Conservation (phyloP, 2,888 invertebrate species). For the Heliconius aoede region DNA sequence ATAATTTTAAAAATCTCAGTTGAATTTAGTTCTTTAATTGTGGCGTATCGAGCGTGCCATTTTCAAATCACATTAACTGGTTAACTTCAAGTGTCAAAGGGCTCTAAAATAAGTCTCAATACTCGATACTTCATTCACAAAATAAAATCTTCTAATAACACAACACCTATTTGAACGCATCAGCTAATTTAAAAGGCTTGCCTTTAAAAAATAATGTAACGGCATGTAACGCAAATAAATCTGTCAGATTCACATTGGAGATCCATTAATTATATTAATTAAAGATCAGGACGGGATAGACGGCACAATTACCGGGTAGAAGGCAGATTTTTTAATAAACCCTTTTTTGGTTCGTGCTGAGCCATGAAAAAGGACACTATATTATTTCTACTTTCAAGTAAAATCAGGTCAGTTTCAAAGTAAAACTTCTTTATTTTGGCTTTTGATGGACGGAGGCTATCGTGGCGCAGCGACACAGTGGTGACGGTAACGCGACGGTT, state of each 20-base stretch:
- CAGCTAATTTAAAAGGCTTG: not conserved
- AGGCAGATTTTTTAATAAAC: conserved; percentile 32
- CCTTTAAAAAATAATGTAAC: conserved; percentile 5
- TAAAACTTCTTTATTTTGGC: not conserved
- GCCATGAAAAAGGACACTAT: conserved; percentile 4
- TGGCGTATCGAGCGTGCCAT: too few relatives aligned
- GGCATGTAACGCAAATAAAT: conserved; percentile 45
- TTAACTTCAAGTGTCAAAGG: too few relatives aligned
- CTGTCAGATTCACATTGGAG: conserved; percentile 54
- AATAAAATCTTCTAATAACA: not conserved
- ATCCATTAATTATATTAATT: conserved; percentile 54
- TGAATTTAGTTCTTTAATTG: too few relatives aligned
- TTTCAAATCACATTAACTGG: too few relatives aligned
- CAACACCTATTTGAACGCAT: not conserved
- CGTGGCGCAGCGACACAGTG: too few relatives aligned
- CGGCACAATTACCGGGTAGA: conserved; percentile 43
- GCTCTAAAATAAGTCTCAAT: too few relatives aligned
- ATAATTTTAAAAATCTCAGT: too few relatives aligned
- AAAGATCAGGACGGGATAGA: conserved; percentile 49
- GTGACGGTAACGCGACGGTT: too few relatives aligned
- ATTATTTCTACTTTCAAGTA: conserved; percentile 1
- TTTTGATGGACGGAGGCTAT: too few relatives aligned
- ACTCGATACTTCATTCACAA: not conserved
- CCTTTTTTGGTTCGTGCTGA: conserved; percentile 23
- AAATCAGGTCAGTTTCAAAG: not conserved